phyloP scores from a whole-genome alignment of 2,888 invertebrate genomes.

The Endotricha flammealis region DNA sequence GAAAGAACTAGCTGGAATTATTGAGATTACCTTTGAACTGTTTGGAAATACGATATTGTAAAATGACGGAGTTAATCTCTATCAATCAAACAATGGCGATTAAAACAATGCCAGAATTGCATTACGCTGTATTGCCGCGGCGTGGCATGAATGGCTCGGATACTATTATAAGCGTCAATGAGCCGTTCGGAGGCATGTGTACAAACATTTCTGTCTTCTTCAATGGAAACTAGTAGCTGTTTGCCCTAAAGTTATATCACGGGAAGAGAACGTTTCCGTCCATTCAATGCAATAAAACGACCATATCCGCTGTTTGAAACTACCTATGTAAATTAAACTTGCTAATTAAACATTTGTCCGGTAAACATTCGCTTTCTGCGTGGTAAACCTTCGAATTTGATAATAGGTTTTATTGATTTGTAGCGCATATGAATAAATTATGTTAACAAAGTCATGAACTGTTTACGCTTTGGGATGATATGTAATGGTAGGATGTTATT shows the following conservation, averaged over 20 bases:
- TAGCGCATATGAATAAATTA: too few relatives aligned
- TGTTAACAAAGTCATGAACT: too few relatives aligned
- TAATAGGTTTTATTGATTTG: too few relatives aligned
- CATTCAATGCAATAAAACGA: conserved; percentile 35
- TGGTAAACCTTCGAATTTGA: too few relatives aligned
- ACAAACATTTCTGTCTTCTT: conserved; percentile 39
- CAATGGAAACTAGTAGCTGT: conserved; percentile 29
- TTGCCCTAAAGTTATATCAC: conserved; percentile 28
- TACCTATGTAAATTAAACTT: conserved; percentile 15
- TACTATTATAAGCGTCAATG: conserved; percentile 37
- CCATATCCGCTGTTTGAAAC: conserved; percentile 33
- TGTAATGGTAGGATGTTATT: too few relatives aligned
- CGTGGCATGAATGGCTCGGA: conserved; percentile 36
- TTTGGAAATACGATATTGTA: too few relatives aligned
- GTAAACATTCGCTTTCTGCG: too few relatives aligned
- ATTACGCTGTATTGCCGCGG: conserved; percentile 38
- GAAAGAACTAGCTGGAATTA: too few relatives aligned
- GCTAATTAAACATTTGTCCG: background rate
- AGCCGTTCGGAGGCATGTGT: conserved; percentile 24
- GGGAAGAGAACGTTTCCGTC: conserved; percentile 42
- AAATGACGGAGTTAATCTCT: conserved; percentile 17
- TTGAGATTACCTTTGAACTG: too few relatives aligned
- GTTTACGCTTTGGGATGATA: too few relatives aligned
- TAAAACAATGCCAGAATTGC: conserved; percentile 37
- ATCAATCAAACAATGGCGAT: conserved; percentile 17